Evolutionary conservation across 2,113 vertebrate genomes (phyloP).

Genomic region (Burhinus oedicnemus): DNA sequence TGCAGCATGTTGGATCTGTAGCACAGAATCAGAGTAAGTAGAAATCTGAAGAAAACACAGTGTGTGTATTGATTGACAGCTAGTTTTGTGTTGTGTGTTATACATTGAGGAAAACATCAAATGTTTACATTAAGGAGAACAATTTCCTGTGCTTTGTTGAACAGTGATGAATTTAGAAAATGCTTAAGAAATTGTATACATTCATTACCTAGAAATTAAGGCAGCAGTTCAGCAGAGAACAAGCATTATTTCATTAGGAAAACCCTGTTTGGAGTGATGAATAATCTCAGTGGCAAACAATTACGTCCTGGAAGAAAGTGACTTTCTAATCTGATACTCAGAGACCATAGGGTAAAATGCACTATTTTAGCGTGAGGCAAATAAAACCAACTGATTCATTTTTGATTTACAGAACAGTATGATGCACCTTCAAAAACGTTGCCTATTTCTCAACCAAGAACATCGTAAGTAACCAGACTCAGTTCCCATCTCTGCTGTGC

Average conservation of each 20-base stretch:
- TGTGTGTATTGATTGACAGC: background rate
- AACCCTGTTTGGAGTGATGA: background rate
- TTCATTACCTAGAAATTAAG: background rate
- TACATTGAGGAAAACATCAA: accelerated
- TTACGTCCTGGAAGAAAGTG: background rate
- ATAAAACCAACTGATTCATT: background rate
- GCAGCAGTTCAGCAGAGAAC: background rate
- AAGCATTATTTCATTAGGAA: background rate
- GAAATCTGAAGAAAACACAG: background rate
- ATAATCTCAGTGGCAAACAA: background rate
- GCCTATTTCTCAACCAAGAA: slow-evolving; percentile 66
- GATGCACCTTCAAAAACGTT: slow-evolving; percentile 69
- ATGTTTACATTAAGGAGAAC: background rate
- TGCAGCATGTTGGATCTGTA: slow-evolving; percentile 70
- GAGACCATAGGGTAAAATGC: background rate
- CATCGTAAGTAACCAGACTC: slow-evolving; percentile 79
- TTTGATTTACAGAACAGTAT: slow-evolving; percentile 74
- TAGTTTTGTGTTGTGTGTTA: background rate
- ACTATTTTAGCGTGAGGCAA: background rate
- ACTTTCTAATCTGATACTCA: background rate
- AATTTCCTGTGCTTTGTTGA: background rate
- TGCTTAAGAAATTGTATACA: background rate
- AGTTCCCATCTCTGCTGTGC: background rate
- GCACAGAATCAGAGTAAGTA: slow-evolving; percentile 88
- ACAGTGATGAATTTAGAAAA: background rate